Percentiles rank a stretch among this genome's conserved stretches.
These are phyloP conservation scores for Zoanthus sansibaricus DNA, from an alignment of 92 coral and sea anemone species.

Conservation along the genomic window DNA sequence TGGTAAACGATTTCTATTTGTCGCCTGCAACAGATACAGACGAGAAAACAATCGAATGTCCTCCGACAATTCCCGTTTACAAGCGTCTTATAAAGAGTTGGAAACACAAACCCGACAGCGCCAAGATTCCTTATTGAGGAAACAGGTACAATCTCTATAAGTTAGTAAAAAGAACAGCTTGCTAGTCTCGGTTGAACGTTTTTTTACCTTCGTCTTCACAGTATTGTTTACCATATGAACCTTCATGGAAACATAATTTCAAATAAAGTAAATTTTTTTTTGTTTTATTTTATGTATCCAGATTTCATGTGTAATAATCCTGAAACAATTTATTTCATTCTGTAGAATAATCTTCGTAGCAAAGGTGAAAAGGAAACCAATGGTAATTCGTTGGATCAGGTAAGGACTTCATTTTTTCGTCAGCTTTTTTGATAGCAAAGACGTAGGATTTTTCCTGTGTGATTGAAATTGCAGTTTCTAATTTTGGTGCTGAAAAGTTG, in stretches of 20 bases:
- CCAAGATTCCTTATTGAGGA: conserved; percentile 71
- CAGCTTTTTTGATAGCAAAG: too few relatives aligned
- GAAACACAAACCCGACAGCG: conserved; percentile 72
- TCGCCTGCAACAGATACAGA: conserved; percentile 64
- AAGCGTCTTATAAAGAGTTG: conserved; percentile 76
- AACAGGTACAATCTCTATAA: conserved; percentile 65
- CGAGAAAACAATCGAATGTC: conserved; percentile 84
- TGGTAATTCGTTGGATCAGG: conserved; percentile 52
- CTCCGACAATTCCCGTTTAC: conserved; percentile 80
- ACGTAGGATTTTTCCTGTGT: too few relatives aligned
- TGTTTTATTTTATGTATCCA: too few relatives aligned
- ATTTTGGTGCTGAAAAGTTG: too few relatives aligned
- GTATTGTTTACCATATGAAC: too few relatives aligned
- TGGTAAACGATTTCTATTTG: too few relatives aligned
- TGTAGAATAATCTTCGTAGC: conserved; percentile 49
- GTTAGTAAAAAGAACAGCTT: neutral
- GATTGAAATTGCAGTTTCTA: too few relatives aligned
- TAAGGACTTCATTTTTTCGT: neutral
- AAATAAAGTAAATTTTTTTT: too few relatives aligned
- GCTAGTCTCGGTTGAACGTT: too few relatives aligned
- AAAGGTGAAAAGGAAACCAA: conserved; percentile 47
- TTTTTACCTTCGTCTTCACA: too few relatives aligned
- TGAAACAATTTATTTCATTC: neutral
- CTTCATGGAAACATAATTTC: too few relatives aligned
- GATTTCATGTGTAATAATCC: neutral